Percentiles rank a stretch among this genome's conserved stretches.
Evolutionary conservation across 1,140 invertebrate genomes (phyloP).

Genomic region (Wasmannia auropunctata): DNA sequence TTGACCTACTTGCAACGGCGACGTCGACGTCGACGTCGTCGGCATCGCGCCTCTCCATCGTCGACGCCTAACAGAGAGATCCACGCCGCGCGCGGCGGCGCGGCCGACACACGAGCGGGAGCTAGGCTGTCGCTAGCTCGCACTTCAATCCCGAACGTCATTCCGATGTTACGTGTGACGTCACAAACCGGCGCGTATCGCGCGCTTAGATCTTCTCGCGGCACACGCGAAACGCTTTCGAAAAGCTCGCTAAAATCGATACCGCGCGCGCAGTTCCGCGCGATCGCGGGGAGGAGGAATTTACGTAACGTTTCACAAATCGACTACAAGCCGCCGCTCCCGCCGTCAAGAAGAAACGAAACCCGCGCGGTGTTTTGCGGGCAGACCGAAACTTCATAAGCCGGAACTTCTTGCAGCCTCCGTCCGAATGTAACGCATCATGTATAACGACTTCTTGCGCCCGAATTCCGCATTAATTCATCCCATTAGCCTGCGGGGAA

Average conservation of each 20-base stretch:
- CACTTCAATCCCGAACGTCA: conserved; percentile 26
- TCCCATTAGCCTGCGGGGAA: background rate
- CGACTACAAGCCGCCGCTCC: too few species aligned
- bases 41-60: background rate
- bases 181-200: conserved; percentile 11
- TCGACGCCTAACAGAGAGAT: conserved; percentile 16
- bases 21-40: conserved; percentile 49
- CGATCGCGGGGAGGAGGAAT: too few species aligned
- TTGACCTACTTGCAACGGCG: conserved; percentile 67
- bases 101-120: too few species aligned
- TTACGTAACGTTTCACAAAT: background rate
- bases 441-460: background rate
- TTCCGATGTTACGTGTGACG: conserved; percentile 27
- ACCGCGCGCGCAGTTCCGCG: background rate
- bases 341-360: background rate
- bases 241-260: conserved; percentile 24
- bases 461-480: background rate
- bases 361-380: background rate
- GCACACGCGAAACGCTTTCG: background rate
- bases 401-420: background rate
- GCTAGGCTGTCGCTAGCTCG: background rate
- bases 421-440: background rate
- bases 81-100: background rate
- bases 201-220: background rate
- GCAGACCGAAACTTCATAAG: background rate